These are phyloP conservation scores for Mormyrus hasselquistii DNA, from an alignment of 2,797 vertebrate genomes.

Conservation along the genomic window DNA sequence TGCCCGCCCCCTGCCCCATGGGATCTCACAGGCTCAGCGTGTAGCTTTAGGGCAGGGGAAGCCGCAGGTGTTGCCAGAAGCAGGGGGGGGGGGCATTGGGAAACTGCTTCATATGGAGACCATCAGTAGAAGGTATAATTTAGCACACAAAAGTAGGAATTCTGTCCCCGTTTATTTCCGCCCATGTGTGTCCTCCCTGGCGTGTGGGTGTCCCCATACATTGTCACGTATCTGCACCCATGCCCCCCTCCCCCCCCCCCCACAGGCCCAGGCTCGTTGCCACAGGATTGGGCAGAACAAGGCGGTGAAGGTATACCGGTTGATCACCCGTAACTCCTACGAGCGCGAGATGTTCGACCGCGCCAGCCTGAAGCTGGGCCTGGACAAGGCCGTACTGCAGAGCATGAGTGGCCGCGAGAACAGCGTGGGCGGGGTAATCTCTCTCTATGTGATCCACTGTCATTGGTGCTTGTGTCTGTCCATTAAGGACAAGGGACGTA, in stretches of 20 bases:
- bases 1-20: neutral
- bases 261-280: constrained; percentile 93
- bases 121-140: neutral
- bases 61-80: neutral
- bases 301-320: constrained; percentile 94
- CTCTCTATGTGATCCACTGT: neutral
- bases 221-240: neutral
- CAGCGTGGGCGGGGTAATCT: constrained; percentile 78
- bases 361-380: constrained; percentile 91
- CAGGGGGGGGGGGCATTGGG: neutral
- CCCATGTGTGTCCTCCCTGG: neutral
- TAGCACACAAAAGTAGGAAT: neutral
- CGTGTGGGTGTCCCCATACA: neutral
- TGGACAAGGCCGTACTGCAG: constrained; percentile 96
- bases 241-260: constrained; percentile 26
- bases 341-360: constrained; percentile 98
- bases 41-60: neutral
- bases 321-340: constrained; percentile 95
- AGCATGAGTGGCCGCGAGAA: constrained; percentile 97
- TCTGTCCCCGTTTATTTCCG: neutral
- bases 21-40: neutral
- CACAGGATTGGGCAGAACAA: constrained; percentile 98
- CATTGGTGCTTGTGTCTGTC: neutral
- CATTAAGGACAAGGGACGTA: neutral
- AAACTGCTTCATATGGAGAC: neutral